Evolutionary conservation across 2,113 vertebrate species (phyloP).

Genomic region (Calidris pugnax): DNA sequence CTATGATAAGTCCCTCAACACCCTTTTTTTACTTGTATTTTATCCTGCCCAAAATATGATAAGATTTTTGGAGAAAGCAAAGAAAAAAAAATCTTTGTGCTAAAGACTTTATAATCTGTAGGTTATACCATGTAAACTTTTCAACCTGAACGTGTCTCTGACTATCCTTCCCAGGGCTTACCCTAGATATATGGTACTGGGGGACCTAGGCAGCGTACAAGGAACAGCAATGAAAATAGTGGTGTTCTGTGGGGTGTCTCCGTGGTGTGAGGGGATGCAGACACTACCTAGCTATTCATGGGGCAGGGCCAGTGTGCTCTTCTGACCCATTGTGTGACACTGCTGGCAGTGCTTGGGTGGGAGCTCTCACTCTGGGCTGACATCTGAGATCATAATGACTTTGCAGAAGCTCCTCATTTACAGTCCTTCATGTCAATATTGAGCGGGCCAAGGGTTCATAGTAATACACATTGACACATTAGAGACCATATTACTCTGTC

Average conservation of each 20-base stretch:
- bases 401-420: slow-evolving; percentile 3
- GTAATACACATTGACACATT: slow-evolving; percentile 56
- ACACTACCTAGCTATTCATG: background rate
- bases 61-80: background rate
- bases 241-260: background rate
- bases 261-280: background rate
- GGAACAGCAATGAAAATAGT: background rate
- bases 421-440: slow-evolving; percentile 44
- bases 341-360: background rate
- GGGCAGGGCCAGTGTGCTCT: background rate
- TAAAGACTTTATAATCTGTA: background rate
- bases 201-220: background rate
- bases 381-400: slow-evolving; percentile 2
- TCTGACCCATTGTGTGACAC: background rate
- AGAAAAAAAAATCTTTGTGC: background rate
- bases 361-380: slow-evolving; percentile 6
- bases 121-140: background rate
- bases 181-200: background rate
- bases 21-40: background rate
- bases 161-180: background rate
- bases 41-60: background rate
- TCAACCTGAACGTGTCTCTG: background rate
- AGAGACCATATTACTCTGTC: slow-evolving; percentile 42
- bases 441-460: slow-evolving; percentile 22
- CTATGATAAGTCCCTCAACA: background rate